Evolutionary conservation across 2,113 vertebrate genomes (phyloP).

Genomic region (Gallinago undulata): DNA sequence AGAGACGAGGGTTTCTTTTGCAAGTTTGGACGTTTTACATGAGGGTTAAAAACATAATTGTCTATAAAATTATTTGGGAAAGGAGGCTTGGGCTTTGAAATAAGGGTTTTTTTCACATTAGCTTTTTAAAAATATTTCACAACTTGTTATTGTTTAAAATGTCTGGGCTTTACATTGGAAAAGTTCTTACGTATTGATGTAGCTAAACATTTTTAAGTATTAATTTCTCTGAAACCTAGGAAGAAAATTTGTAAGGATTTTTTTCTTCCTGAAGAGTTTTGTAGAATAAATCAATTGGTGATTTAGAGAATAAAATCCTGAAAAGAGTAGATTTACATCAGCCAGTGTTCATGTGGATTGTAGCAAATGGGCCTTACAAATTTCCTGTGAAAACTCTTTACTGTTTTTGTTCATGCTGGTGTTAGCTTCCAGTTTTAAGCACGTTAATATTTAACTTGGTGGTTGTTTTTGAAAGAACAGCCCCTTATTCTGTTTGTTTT

Average conservation of each 20-base stretch:
- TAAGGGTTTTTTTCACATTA: background rate
- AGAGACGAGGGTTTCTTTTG: background rate
- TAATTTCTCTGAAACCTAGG: background rate
- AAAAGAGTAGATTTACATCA: background rate
- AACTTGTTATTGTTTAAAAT: background rate
- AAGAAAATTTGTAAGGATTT: background rate
- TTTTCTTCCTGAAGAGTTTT: background rate
- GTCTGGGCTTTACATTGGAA: background rate
- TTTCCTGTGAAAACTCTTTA: background rate
- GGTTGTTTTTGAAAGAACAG: conserved; percentile 32
- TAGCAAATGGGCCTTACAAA: background rate
- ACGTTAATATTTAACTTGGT: conserved; percentile 52
- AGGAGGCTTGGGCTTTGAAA: background rate
- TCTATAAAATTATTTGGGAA: background rate
- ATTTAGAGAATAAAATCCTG: background rate
- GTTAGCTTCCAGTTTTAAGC: background rate
- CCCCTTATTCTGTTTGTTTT: conserved; percentile 29
- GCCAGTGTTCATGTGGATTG: background rate
- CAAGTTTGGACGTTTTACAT: background rate
- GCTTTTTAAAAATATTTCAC: background rate
- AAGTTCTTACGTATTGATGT: background rate
- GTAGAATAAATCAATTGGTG: background rate
- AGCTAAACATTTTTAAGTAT: background rate
- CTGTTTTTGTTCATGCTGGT: background rate
- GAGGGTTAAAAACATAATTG: background rate